Evolutionary conservation across 2,888 invertebrate genomes (phyloP).

Genomic region (Halictus ligatus): DNA sequence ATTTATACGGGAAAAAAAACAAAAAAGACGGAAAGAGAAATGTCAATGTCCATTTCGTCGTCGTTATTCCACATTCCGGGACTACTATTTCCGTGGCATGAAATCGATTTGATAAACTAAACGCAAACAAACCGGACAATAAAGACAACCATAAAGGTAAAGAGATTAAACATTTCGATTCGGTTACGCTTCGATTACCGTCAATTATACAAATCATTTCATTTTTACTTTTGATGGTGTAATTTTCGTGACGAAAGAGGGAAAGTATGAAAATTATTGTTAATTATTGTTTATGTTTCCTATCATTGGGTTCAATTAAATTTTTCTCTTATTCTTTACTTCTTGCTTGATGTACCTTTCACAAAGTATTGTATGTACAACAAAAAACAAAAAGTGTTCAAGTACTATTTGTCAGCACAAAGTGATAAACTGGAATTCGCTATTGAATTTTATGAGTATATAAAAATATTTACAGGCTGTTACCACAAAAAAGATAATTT

Average conservation of each 20-base stretch:
- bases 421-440: background rate
- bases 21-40: conserved; percentile 11
- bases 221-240: background rate
- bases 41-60: conserved; percentile 45
- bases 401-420: background rate
- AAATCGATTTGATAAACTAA: conserved; percentile 24
- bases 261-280: background rate
- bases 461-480: no score
- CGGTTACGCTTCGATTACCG: background rate
- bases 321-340: background rate
- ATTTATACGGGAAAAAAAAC: background rate
- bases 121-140: background rate
- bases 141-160: background rate
- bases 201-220: conserved; percentile 1
- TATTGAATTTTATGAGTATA: background rate
- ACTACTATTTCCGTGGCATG: conserved; percentile 3
- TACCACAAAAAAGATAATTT: background rate
- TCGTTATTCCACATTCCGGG: background rate
- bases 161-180: conserved; percentile 29
- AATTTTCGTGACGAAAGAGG: background rate
- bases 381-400: background rate
- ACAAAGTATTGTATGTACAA: background rate
- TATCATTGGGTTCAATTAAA: background rate
- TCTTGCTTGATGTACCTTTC: background rate
- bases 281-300: background rate